A percentile compares a stretch with the other conserved stretches of the same genome.
Evolutionary conservation across 2,888 invertebrate species (phyloP).

Genomic region (Orthosia gothica): DNA sequence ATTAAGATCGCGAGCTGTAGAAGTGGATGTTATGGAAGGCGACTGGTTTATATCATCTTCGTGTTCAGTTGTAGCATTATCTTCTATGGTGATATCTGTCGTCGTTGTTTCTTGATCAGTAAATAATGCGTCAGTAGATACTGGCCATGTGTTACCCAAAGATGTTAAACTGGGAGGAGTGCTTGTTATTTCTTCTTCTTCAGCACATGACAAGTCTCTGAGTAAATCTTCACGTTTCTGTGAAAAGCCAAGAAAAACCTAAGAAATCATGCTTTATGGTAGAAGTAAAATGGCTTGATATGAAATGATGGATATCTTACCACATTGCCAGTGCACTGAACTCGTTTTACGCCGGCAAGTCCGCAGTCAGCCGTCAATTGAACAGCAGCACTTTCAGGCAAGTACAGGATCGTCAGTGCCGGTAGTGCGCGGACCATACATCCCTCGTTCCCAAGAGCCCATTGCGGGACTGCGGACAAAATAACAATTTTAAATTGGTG

Average conservation of each 20-base stretch:
- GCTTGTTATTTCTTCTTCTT: slow-evolving; percentile 86
- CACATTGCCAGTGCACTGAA: slow-evolving; percentile 94
- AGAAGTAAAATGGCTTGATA: background rate
- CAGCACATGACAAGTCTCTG: slow-evolving; percentile 91
- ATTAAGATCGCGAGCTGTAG: slow-evolving; percentile 63
- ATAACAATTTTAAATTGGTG: slow-evolving; percentile 5
- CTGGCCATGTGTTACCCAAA: slow-evolving; percentile 73
- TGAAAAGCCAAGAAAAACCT: slow-evolving; percentile 59
- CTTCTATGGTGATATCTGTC: slow-evolving; percentile 78
- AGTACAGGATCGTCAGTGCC: slow-evolving; percentile 94
- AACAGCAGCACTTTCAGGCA: slow-evolving; percentile 95
- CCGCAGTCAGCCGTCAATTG: slow-evolving; percentile 95
- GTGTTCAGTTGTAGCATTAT: slow-evolving; percentile 78
- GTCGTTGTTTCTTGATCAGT: slow-evolving; percentile 78
- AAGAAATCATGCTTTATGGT: background rate
- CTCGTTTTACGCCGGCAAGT: slow-evolving; percentile 93
- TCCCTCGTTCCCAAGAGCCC: slow-evolving; percentile 93
- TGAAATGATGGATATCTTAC: slow-evolving; percentile 83
- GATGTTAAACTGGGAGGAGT: slow-evolving; percentile 69
- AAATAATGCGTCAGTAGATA: slow-evolving; percentile 73
- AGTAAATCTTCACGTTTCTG: slow-evolving; percentile 93
- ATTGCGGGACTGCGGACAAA: slow-evolving; percentile 93
- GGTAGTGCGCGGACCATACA: slow-evolving; percentile 94
- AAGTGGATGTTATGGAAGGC: slow-evolving; percentile 69
- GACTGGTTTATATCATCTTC: slow-evolving; percentile 77